Evolutionary conservation across 2,888 invertebrate genomes (phyloP).

Genomic region (Amblyjoppa fuscipennis): DNA sequence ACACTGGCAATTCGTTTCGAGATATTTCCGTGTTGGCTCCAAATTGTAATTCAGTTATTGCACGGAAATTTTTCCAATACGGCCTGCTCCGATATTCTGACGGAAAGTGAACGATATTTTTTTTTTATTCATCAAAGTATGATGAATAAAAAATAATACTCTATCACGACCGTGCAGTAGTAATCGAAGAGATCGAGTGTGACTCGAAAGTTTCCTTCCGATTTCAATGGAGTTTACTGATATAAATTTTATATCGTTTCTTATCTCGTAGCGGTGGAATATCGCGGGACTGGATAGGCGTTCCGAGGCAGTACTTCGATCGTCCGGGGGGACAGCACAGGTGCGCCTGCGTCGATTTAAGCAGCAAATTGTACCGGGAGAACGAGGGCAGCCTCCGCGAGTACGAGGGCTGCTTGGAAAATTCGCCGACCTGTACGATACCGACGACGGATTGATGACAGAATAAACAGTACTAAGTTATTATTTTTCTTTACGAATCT

Average conservation of each 20-base stretch:
- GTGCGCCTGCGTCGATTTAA: constrained; percentile 93
- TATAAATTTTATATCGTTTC: neutral
- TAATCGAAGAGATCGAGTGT: too few species aligned
- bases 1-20: too few species aligned
- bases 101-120: too few species aligned
- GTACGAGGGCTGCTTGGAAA: constrained; percentile 89
- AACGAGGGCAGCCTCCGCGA: constrained; percentile 86
- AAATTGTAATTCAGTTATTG: too few species aligned
- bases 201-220: too few species aligned
- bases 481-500: neutral
- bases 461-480: neutral
- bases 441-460: constrained; percentile 56
- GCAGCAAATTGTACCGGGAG: constrained; percentile 85
- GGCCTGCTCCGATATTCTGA: too few species aligned
- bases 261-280: constrained; percentile 93
- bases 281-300: constrained; percentile 94
- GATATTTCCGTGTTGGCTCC: too few species aligned
- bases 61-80: too few species aligned
- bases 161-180: too few species aligned
- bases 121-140: too few species aligned
- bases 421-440: constrained; percentile 87
- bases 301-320: constrained; percentile 93
- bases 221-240: too few species aligned
- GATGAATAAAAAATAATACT: too few species aligned
- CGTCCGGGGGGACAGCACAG: constrained; percentile 89